These are phyloP conservation scores for Nerophis ophidion DNA, from an alignment of 2,113 vertebrate genomes.

Conservation along the genomic window DNA sequence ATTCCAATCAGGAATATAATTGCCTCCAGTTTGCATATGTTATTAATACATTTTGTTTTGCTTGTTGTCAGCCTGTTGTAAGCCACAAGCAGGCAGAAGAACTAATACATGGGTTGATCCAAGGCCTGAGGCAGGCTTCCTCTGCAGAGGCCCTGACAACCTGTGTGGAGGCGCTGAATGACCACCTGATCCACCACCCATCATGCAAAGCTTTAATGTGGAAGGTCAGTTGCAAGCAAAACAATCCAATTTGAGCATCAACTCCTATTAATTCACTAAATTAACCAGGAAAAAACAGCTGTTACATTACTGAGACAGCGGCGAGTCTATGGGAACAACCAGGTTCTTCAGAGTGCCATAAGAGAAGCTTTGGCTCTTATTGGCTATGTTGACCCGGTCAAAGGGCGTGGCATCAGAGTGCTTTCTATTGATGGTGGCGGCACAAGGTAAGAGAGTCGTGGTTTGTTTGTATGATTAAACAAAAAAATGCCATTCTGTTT, in stretches of 20 bases:
- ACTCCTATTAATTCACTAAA: neutral
- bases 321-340: slow-evolving; percentile 36
- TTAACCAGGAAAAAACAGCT: slow-evolving; percentile 56
- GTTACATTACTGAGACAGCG: slow-evolving; percentile 49
- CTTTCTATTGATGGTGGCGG: slow-evolving; percentile 74
- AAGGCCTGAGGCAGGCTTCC: slow-evolving; percentile 37
- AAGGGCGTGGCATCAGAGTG: slow-evolving; percentile 66
- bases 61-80: slow-evolving; percentile 33
- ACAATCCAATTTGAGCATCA: neutral
- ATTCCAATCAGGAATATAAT: neutral
- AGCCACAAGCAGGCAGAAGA: slow-evolving; percentile 51
- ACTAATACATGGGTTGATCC: slow-evolving; percentile 30
- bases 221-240: slow-evolving; percentile 53
- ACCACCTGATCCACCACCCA: slow-evolving; percentile 62
- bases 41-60: neutral
- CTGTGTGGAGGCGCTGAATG: slow-evolving; percentile 60
- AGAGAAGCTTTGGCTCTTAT: slow-evolving; percentile 69
- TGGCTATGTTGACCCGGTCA: slow-evolving; percentile 66
- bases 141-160: slow-evolving; percentile 35
- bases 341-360: slow-evolving; percentile 53
- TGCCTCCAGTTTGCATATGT: neutral
- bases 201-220: slow-evolving; percentile 62
- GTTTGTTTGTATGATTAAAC: too few relatives aligned
- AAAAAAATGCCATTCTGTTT: too few relatives aligned
- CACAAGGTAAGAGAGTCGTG: slow-evolving; percentile 51